Evolutionary conservation across 1,140 invertebrate species (phyloP).

Genomic region (Procambarus clarkii): DNA sequence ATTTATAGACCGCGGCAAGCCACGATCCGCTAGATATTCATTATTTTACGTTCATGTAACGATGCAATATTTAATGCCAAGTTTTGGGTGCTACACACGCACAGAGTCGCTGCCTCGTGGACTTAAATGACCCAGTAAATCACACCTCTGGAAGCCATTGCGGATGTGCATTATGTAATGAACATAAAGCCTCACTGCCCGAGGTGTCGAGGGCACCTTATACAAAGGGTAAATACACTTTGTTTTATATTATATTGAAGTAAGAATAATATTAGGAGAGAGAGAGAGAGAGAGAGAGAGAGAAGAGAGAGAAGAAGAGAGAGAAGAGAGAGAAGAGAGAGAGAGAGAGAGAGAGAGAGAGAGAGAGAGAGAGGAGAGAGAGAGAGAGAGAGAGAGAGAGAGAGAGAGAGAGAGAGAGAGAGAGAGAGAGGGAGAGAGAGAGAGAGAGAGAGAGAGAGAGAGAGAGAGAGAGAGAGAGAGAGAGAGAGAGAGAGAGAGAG

Average conservation of each 20-base stretch:
- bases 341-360: no score
- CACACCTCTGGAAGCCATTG: background rate
- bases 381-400: no score
- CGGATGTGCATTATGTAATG: slow-evolving; percentile 16
- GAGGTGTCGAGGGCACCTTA: background rate
- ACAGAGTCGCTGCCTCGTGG: background rate
- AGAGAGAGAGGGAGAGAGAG: no score
- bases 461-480: no score
- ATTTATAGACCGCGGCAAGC: no score
- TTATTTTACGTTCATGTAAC: no score
- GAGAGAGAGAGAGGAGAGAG: no score
- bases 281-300: background rate
- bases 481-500: no score
- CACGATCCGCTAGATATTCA: no score
- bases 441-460: no score
- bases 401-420: no score
- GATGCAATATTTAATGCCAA: background rate
- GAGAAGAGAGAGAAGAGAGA: background rate
- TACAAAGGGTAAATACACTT: background rate
- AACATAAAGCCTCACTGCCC: background rate
- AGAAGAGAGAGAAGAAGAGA: background rate
- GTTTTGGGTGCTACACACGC: background rate
- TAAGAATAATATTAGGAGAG: background rate
- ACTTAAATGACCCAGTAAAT: slow-evolving; percentile 15
- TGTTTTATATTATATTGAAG: background rate